Evolutionary conservation across 2,797 vertebrate species (phyloP).

Genomic region (Pangasius larnaudii): DNA sequence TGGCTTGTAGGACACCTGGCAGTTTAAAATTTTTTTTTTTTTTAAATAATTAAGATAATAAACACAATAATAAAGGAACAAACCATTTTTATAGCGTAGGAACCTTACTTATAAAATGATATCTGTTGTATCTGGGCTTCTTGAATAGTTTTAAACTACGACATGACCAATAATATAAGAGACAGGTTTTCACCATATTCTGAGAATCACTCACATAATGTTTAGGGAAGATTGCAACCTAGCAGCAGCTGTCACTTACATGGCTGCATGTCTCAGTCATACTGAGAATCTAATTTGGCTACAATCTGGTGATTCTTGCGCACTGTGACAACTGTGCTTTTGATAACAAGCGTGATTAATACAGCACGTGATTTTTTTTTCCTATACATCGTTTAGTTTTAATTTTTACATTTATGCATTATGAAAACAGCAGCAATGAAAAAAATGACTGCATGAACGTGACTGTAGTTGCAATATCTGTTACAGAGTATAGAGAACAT

Average conservation of each 20-base stretch:
- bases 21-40: too few relatives aligned
- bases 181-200: background rate
- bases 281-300: conserved; percentile 21
- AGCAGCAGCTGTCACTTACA: conserved; percentile 6
- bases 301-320: background rate
- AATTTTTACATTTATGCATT: too few relatives aligned
- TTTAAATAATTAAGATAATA: background rate
- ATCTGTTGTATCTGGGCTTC: background rate
- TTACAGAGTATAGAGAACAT: background rate
- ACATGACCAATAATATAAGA: background rate
- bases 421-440: background rate
- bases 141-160: background rate
- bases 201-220: background rate
- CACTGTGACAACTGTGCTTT: background rate
- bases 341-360: conserved; percentile 13
- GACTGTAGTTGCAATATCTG: background rate
- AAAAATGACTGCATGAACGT: background rate
- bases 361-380: background rate
- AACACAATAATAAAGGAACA: background rate
- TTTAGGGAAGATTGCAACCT: background rate
- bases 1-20: background rate
- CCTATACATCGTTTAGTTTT: too few relatives aligned
- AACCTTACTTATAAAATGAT: background rate
- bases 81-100: background rate
- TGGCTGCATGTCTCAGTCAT: conserved; percentile 1